Evolutionary conservation across 2,113 vertebrate genomes (phyloP).

Genomic region (Ramphastos sulfuratus): DNA sequence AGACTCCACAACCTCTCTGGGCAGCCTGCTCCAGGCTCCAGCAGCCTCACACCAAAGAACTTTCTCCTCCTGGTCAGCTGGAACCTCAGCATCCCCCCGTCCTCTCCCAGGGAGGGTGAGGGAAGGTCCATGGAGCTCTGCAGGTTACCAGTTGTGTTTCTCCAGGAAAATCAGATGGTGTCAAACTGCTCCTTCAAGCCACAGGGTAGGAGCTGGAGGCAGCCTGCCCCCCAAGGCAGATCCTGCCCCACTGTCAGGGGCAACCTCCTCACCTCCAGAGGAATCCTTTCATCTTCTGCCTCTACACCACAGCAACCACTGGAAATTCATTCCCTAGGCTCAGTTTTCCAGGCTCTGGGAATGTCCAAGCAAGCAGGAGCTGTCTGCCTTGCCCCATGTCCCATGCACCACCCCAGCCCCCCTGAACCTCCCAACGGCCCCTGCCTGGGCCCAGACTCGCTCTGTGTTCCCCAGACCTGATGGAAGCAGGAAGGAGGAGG

Average conservation of each 20-base stretch:
- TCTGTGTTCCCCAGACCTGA: fast-evolving
- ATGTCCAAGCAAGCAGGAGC: not conserved
- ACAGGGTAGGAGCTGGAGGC: not conserved
- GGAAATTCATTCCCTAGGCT: not conserved
- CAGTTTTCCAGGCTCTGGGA: not conserved
- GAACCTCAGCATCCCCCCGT: no score
- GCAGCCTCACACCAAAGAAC: no score
- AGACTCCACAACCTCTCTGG: no score
- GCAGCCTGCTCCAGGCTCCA: no score
- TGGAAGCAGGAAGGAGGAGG: not conserved
- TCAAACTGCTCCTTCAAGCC: conserved; percentile 13
- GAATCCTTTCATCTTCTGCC: not conserved
- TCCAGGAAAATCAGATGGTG: not conserved
- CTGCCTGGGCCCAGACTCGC: not conserved
- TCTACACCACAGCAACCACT: not conserved
- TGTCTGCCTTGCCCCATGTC: not conserved
- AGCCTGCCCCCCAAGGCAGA: not conserved
- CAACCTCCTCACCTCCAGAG: not conserved
- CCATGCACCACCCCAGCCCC: not conserved
- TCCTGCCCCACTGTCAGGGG: not conserved
- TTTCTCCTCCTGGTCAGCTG: no score
- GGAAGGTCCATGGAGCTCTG: not conserved
- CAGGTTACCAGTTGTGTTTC: not conserved
- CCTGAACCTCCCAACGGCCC: fast-evolving
- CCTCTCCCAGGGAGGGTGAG: not conserved